Conservation (phyloP, 1,140 invertebrate genomes). For the Epicauta chinensis region DNA sequence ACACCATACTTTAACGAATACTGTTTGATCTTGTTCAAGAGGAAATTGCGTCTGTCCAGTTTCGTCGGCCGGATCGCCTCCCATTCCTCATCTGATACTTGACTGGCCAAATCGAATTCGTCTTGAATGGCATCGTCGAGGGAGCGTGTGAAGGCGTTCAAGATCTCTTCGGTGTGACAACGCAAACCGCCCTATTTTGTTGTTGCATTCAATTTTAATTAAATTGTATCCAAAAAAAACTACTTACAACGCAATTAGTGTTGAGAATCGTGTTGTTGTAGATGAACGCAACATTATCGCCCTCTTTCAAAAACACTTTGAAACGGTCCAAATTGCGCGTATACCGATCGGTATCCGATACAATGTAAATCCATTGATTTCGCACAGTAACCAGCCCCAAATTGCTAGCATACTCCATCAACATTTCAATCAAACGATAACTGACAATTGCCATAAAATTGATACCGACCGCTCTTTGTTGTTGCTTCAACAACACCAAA, state of each 20-base stretch:
- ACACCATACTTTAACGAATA: slow-evolving; percentile 45
- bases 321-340: slow-evolving; percentile 48
- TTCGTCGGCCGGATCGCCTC: slow-evolving; percentile 66
- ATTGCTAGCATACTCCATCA: slow-evolving; percentile 62
- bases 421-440: slow-evolving; percentile 44
- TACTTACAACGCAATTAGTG: slow-evolving; percentile 49
- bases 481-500: slow-evolving; percentile 48
- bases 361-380: slow-evolving; percentile 73
- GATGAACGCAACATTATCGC: slow-evolving; percentile 76
- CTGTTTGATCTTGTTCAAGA: slow-evolving; percentile 54
- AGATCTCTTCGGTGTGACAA: slow-evolving; percentile 58
- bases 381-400: slow-evolving; percentile 58
- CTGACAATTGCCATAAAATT: slow-evolving; percentile 41
- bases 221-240: background rate
- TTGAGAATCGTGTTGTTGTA: slow-evolving; percentile 58
- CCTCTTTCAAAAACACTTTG: slow-evolving; percentile 58
- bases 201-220: slow-evolving; percentile 3
- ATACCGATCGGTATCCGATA: slow-evolving; percentile 52
- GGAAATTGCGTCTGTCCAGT: slow-evolving; percentile 51
- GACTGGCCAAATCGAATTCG: slow-evolving; percentile 61
- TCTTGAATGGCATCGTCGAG: slow-evolving; percentile 58
- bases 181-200: slow-evolving; percentile 56
- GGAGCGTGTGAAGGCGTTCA: slow-evolving; percentile 54
- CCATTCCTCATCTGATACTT: slow-evolving; percentile 76
- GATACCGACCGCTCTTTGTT: slow-evolving; percentile 44